Percentiles rank a stretch among this genome's conserved stretches.
Conservation (phyloP, 53 echinoderm and acorn worm genomes). For the Zoroaster sp. region DNA sequence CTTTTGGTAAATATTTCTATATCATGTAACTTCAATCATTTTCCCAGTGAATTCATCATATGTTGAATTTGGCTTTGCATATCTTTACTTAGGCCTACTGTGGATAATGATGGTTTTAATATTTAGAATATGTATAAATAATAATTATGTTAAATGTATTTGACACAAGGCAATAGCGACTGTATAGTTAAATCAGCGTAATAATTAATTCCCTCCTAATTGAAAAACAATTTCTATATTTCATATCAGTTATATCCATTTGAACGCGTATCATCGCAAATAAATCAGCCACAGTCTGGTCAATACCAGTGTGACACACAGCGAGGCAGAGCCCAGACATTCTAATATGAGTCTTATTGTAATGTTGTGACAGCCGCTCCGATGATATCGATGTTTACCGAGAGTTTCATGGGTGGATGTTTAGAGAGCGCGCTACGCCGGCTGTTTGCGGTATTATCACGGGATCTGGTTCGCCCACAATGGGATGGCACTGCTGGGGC, state of each 20-base stretch:
- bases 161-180: too few relatives aligned
- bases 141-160: too few relatives aligned
- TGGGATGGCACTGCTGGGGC: constrained; percentile 9
- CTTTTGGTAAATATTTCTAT: too few relatives aligned
- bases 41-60: too few relatives aligned
- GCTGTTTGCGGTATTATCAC: neutral
- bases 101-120: too few relatives aligned
- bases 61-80: too few relatives aligned
- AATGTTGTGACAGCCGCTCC: constrained; percentile 44
- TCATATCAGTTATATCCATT: neutral
- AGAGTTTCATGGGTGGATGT: constrained; percentile 20
- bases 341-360: constrained; percentile 49
- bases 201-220: neutral
- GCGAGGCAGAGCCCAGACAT: constrained; percentile 40
- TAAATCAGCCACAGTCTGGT: constrained; percentile 3
- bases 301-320: neutral
- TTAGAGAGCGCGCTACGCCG: neutral
- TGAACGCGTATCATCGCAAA: neutral
- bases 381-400: constrained; percentile 24
- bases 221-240: neutral
- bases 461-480: constrained; percentile 30
- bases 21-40: too few relatives aligned
- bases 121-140: neutral
- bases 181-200: neutral
- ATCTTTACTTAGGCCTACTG: too few relatives aligned